Conservation (phyloP, 2,888 invertebrate species). For the Paralinhomoeus sp. region DNA sequence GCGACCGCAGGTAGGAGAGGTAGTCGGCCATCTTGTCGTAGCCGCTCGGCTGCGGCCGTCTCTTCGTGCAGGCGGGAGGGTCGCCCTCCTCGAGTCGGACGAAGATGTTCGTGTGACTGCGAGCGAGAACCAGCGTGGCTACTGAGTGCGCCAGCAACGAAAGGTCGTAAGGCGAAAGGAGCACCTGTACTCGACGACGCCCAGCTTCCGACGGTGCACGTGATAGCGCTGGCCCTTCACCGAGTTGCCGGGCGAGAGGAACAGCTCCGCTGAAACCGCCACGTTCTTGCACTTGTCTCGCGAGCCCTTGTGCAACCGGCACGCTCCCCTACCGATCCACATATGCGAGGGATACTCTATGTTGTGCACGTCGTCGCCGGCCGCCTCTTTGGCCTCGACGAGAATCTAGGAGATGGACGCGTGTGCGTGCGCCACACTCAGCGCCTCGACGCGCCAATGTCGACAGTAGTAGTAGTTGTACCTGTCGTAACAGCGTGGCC, state of each 20-base stretch:
- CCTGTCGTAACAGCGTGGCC: constrained; percentile 12
- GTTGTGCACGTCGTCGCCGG: constrained; percentile 47
- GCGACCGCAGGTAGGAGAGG: not conserved
- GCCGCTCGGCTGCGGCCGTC: not conserved
- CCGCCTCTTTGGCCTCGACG: constrained; percentile 69
- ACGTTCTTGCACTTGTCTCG: not conserved
- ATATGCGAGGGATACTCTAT: constrained; percentile 82
- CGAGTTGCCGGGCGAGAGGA: constrained; percentile 46
- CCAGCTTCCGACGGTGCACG: constrained; percentile 36
- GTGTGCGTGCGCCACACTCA: too few species aligned
- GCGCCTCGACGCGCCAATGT: too few species aligned
- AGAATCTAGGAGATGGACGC: constrained; percentile 39
- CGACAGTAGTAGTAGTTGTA: too few species aligned
- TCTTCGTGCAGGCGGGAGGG: constrained; percentile 40
- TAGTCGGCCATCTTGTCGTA: not conserved
- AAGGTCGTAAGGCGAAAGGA: not conserved
- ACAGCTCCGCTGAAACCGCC: constrained; percentile 55
- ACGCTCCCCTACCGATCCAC: constrained; percentile 46
- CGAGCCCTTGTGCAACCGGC: not conserved
- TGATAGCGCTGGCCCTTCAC: constrained; percentile 65
- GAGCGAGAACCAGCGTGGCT: too few species aligned
- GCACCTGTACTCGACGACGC: constrained; percentile 44
- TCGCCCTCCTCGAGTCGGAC: constrained; percentile 70
- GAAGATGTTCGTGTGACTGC: constrained; percentile 54
- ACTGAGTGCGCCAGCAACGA: too few species aligned